Evolutionary conservation across 2,797 vertebrate genomes (phyloP).

Genomic region (Sebastes variabilis): DNA sequence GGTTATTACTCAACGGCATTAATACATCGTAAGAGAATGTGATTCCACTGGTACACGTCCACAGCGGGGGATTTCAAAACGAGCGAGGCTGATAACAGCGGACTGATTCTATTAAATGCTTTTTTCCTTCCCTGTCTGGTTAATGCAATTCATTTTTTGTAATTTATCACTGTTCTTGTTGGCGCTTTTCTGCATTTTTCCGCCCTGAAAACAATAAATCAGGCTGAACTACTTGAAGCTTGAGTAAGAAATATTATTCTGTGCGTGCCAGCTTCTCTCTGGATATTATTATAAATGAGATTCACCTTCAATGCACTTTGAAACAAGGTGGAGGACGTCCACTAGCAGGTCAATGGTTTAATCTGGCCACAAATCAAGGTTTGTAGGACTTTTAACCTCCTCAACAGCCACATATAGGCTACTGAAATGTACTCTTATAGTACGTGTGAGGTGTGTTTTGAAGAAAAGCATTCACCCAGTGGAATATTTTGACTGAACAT

Average conservation of each 20-base stretch:
- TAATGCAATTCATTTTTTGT: background rate
- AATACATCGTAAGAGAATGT: background rate
- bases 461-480: background rate
- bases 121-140: background rate
- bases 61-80: background rate
- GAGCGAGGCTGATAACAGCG: background rate
- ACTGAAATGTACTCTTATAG: background rate
- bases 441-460: background rate
- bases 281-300: background rate
- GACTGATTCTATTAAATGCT: background rate
- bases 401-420: background rate
- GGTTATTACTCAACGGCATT: background rate
- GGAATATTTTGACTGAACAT: constrained; percentile 1
- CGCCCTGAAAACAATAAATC: background rate
- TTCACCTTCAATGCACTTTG: background rate
- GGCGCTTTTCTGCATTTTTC: background rate
- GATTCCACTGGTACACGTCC: background rate
- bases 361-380: background rate
- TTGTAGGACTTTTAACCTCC: background rate
- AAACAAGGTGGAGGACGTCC: background rate
- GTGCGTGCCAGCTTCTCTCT: background rate
- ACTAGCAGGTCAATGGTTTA: background rate
- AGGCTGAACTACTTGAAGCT: background rate
- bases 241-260: background rate
- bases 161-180: constrained; percentile 2